Conservation (phyloP, 2,888 invertebrate genomes). For the Dynastes hyllus region DNA sequence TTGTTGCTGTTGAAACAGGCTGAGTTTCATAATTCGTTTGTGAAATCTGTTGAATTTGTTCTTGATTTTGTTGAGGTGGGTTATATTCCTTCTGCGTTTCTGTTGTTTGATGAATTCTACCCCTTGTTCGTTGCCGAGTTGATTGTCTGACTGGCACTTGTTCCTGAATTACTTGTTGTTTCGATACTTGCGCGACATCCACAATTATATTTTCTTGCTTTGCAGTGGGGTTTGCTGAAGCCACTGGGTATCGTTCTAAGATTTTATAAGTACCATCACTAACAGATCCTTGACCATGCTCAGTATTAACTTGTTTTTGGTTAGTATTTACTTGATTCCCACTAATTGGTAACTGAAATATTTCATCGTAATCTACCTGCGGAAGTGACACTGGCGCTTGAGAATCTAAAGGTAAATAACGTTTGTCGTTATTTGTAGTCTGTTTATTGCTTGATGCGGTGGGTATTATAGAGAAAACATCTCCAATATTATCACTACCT, state of each 20-base stretch:
- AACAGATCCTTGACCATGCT: not conserved
- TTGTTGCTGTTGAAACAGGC: not conserved
- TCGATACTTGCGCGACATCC: not conserved
- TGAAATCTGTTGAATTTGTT: not conserved
- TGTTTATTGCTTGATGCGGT: not conserved
- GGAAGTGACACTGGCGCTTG: conserved; percentile 1
- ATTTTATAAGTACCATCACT: conserved; percentile 63
- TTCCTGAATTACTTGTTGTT: not conserved
- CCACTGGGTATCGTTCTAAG: conserved; percentile 64
- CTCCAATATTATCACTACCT: not conserved
- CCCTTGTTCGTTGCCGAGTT: conserved; percentile 39
- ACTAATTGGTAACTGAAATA: conserved; percentile 45
- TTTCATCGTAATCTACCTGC: conserved; percentile 46
- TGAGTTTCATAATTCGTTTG: not conserved
- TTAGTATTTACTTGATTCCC: conserved; percentile 28
- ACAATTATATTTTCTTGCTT: conserved; percentile 1
- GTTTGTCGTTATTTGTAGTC: conserved; percentile 16
- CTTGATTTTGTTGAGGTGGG: not conserved
- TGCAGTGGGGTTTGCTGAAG: not conserved
- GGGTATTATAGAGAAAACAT: conserved; percentile 41
- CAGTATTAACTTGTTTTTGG: conserved; percentile 23
- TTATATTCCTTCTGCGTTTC: conserved; percentile 35
- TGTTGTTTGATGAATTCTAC: conserved; percentile 41
- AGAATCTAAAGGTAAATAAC: conserved; percentile 41
- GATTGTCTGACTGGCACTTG: conserved; percentile 4